A percentile compares a stretch with the other conserved stretches of the same genome.
Conservation (phyloP, 1,140 invertebrate genomes). For the Potamilus streckersoni region DNA sequence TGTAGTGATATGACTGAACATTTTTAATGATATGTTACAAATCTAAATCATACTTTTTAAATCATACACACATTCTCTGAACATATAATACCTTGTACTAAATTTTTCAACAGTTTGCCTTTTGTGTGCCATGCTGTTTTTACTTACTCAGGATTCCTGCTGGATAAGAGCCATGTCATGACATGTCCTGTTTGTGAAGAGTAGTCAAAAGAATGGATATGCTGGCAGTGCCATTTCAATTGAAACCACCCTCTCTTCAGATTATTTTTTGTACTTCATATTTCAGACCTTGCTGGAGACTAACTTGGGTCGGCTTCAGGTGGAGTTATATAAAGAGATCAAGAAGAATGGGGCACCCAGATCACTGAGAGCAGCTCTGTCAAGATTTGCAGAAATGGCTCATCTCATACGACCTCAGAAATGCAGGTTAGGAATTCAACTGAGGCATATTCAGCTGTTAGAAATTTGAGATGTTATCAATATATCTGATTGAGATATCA, state of each 20-base stretch:
- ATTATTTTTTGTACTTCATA: conserved; percentile 3
- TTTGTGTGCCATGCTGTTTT: not conserved
- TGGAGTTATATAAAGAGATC: conserved; percentile 85
- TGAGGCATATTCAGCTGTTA: too few relatives aligned
- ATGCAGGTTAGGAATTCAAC: conserved; percentile 67
- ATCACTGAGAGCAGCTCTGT: conserved; percentile 79
- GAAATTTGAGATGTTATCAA: too few relatives aligned
- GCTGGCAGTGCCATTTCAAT: not conserved
- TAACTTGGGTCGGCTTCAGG: conserved; percentile 79
- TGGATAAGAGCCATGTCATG: not conserved
- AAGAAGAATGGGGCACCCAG: conserved; percentile 80
- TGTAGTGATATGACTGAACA: too few relatives aligned
- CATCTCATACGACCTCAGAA: conserved; percentile 77
- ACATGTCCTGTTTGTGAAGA: not conserved
- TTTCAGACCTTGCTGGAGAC: conserved; percentile 74
- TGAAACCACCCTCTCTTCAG: not conserved
- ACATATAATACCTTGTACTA: too few relatives aligned
- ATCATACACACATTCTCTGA: too few relatives aligned
- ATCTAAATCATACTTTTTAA: too few relatives aligned
- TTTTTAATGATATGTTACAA: too few relatives aligned
- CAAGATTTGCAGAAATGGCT: conserved; percentile 80
- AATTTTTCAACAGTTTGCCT: too few relatives aligned
- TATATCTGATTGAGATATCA: too few relatives aligned
- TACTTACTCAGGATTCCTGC: not conserved
- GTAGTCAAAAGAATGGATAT: not conserved